Evolutionary conservation across 2,113 vertebrate species (phyloP).

Genomic region (Cichladusa arquata): DNA sequence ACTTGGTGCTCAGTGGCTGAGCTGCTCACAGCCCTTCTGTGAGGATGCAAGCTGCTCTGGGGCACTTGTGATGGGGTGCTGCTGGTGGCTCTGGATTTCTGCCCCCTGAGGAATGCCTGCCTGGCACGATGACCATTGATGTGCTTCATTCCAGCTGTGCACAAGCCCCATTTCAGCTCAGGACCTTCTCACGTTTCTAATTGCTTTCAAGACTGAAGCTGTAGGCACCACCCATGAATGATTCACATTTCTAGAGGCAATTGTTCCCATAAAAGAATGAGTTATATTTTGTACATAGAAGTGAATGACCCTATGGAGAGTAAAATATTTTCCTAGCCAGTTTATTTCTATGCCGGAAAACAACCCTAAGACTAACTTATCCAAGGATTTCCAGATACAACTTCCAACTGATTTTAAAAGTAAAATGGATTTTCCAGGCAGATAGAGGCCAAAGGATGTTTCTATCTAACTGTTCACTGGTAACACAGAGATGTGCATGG

Average conservation of each 20-base stretch:
- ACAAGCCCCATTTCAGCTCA: not conserved
- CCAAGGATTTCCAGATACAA: not conserved
- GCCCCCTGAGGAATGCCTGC: not conserved
- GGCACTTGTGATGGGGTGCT: not conserved
- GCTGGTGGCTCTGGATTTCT: not conserved
- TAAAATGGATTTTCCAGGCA: constrained; percentile 19
- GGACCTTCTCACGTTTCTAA: not conserved
- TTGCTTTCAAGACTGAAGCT: not conserved
- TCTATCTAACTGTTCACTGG: not conserved
- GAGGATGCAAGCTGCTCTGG: not conserved
- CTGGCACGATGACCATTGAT: not conserved
- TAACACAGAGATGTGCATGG: not conserved
- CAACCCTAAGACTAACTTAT: not conserved
- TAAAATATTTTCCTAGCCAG: constrained; percentile 17
- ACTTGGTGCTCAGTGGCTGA: not conserved
- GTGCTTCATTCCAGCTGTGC: not conserved
- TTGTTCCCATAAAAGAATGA: constrained; percentile 33
- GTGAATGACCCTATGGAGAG: not conserved
- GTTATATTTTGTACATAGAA: not conserved
- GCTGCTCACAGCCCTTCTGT: not conserved
- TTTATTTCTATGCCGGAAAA: not conserved
- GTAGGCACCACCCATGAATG: constrained; percentile 12
- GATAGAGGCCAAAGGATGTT: not conserved
- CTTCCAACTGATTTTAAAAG: not conserved
- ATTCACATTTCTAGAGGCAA: constrained; percentile 14